Percentiles rank a stretch among this genome's conserved stretches.
phyloP scores from a whole-genome alignment of 2,888 invertebrate genomes.

The Tyria jacobaeae region DNA sequence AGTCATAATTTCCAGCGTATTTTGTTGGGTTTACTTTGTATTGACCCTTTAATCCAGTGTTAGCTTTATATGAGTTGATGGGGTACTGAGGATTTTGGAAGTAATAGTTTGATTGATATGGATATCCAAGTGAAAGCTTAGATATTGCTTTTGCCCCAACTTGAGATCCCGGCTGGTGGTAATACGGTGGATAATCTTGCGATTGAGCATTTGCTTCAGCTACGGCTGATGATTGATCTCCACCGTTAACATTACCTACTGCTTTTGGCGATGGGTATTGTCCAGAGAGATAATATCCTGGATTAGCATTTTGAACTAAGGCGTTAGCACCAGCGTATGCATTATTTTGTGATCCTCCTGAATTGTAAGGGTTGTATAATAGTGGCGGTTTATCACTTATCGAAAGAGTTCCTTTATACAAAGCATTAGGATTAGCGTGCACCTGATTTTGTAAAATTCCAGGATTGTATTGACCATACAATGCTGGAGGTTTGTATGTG shows the following conservation, averaged over 20 bases:
- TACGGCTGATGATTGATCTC: slow-evolving; percentile 9
- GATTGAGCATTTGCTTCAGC: slow-evolving; percentile 21
- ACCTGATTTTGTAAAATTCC: slow-evolving; percentile 8
- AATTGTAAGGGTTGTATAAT: slow-evolving; percentile 7
- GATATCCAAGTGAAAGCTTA: slow-evolving; percentile 23
- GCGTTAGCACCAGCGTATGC: slow-evolving; percentile 2
- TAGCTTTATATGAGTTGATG: slow-evolving; percentile 16
- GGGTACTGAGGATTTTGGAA: slow-evolving; percentile 25
- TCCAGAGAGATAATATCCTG: slow-evolving; percentile 6
- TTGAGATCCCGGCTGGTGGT: slow-evolving; percentile 4
- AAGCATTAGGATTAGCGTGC: slow-evolving; percentile 5
- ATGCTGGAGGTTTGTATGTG: not conserved
- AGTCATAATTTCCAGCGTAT: slow-evolving; percentile 28
- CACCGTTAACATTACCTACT: slow-evolving; percentile 3
- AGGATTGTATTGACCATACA: slow-evolving; percentile 5
- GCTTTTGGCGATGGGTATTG: slow-evolving; percentile 12
- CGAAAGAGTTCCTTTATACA: slow-evolving; percentile 5
- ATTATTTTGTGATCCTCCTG: slow-evolving; percentile 2
- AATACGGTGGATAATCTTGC: slow-evolving; percentile 13
- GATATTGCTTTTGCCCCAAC: slow-evolving; percentile 4
- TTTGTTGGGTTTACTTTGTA: slow-evolving; percentile 13
- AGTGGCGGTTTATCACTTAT: slow-evolving; percentile 5
- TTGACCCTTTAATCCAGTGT: not conserved
- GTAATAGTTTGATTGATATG: slow-evolving; percentile 23
- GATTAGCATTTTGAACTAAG: not conserved